A percentile compares a stretch with the other conserved stretches of the same genome.
phyloP scores from a whole-genome alignment of 2,797 vertebrate genomes.

The Helicolenus hilgendorfi region DNA sequence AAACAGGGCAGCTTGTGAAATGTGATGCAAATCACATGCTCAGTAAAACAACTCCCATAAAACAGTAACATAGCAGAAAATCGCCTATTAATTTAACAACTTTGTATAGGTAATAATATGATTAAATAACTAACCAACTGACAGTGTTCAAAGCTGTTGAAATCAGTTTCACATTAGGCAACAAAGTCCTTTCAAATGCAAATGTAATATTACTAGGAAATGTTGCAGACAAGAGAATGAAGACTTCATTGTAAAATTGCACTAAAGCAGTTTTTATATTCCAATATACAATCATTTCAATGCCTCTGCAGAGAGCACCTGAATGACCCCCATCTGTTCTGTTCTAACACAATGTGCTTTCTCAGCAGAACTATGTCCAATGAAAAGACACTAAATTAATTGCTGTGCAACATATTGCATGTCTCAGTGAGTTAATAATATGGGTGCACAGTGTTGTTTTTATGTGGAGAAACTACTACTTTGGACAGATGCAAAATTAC shows the following conservation, averaged over 20 bases:
- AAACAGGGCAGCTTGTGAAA: conserved; percentile 7
- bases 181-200: not conserved
- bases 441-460: not conserved
- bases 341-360: not conserved
- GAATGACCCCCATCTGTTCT: not conserved
- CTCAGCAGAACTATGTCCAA: not conserved
- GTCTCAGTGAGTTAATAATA: not conserved
- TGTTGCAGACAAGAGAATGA: not conserved
- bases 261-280: not conserved
- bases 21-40: not conserved
- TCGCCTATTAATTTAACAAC: not conserved
- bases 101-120: not conserved
- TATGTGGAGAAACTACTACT: not conserved
- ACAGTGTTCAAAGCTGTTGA: not conserved
- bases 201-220: too few species aligned
- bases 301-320: not conserved
- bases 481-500: not conserved
- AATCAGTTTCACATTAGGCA: not conserved
- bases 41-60: not conserved
- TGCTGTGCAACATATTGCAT: not conserved
- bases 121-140: not conserved
- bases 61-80: not conserved
- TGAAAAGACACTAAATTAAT: not conserved
- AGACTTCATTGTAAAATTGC: not conserved
- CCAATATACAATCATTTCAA: not conserved